Percentiles rank a stretch among this genome's conserved stretches.
Conservation (phyloP, 2,113 vertebrate species). For the Lichenostomus cassidix region DNA sequence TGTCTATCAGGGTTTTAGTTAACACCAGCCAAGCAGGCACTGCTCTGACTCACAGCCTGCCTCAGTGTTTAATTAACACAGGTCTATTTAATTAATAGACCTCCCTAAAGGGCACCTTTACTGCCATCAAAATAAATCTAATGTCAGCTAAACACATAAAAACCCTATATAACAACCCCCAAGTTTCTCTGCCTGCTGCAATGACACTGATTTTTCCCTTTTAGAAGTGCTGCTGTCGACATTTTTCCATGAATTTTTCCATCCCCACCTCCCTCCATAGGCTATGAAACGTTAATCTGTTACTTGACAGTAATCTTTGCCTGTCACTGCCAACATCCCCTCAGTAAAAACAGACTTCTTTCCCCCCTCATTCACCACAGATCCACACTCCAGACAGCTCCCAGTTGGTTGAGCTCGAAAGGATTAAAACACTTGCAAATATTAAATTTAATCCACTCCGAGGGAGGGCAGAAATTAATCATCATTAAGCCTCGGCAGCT, state of each 20-base stretch:
- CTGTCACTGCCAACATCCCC: background rate
- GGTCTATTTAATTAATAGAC: background rate
- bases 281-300: background rate
- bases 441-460: slow-evolving; percentile 20
- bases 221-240: background rate
- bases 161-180: fast-evolving
- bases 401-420: slow-evolving; percentile 5
- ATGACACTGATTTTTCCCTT: background rate
- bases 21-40: background rate
- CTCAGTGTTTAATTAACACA: background rate
- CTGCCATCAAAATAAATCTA: background rate
- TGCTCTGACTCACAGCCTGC: background rate
- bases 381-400: background rate
- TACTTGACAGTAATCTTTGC: slow-evolving; percentile 7
- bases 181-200: background rate
- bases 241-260: background rate
- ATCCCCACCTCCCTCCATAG: background rate
- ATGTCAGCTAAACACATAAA: background rate
- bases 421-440: slow-evolving; percentile 49
- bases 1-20: background rate
- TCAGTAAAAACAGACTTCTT: slow-evolving; percentile 7
- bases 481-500: slow-evolving; percentile 27
- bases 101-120: background rate
- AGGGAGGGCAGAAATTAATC: slow-evolving; percentile 35
- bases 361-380: background rate